Conservation (phyloP, 2,113 vertebrate genomes). For the Strix uralensis region DNA sequence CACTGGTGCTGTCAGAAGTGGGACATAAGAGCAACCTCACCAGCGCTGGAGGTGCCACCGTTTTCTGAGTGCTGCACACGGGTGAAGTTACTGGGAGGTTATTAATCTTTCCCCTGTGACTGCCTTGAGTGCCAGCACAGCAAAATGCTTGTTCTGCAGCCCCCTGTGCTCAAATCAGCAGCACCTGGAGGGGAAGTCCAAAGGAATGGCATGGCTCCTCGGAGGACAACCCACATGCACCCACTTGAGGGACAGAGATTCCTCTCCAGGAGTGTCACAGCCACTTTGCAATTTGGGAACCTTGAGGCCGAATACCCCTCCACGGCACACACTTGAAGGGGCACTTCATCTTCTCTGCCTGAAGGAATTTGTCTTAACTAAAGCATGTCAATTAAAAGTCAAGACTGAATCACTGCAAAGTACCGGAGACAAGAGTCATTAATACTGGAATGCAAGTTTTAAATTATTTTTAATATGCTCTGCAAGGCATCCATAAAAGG, state of each 20-base stretch:
- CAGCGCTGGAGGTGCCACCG: fast-evolving
- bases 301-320: neutral
- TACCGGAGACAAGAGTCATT: neutral
- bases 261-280: neutral
- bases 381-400: constrained; percentile 35
- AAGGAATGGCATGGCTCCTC: neutral
- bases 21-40: neutral
- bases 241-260: neutral
- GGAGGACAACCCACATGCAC: fast-evolving
- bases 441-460: constrained; percentile 14
- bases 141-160: neutral
- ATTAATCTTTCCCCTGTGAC: neutral
- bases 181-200: neutral
- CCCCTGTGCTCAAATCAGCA: neutral
- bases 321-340: neutral
- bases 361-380: constrained; percentile 10
- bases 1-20: neutral
- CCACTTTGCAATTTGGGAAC: neutral
- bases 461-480: constrained; percentile 55
- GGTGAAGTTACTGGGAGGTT: neutral
- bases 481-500: constrained; percentile 21
- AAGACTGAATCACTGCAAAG: constrained; percentile 6
- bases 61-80: neutral
- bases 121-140: neutral
- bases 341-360: neutral